Conservation (phyloP, 2,113 vertebrate genomes). For the Phainopepla nitens region DNA sequence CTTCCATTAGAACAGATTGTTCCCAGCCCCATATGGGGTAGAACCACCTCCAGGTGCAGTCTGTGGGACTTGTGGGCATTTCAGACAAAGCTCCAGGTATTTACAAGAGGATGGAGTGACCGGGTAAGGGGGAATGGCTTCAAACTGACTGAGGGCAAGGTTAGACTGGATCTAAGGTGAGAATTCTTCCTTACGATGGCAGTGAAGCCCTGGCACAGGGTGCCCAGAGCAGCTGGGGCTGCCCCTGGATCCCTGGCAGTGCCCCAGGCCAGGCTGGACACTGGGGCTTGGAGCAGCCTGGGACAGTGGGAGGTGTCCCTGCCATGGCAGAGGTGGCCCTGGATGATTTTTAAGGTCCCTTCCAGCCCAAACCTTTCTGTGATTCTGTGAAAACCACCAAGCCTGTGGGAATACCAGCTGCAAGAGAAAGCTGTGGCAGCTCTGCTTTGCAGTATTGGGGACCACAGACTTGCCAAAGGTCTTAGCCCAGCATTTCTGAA, state of each 20-base stretch:
- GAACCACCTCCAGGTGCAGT: neutral
- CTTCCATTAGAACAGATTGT: neutral
- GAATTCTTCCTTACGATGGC: neutral
- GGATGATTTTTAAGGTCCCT: fast-evolving
- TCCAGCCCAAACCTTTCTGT: fast-evolving
- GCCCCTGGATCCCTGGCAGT: neutral
- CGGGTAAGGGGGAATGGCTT: neutral
- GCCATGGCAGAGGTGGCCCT: neutral
- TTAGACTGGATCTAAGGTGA: neutral
- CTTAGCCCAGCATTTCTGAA: neutral
- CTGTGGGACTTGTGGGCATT: neutral
- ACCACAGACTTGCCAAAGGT: neutral
- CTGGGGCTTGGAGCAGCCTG: neutral
- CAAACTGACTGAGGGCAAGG: neutral
- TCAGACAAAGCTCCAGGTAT: neutral
- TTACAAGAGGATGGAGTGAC: neutral
- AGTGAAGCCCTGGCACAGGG: neutral
- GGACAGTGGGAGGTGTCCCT: neutral
- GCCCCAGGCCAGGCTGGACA: neutral
- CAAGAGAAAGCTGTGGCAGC: neutral
- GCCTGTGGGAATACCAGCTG: neutral
- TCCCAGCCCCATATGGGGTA: neutral
- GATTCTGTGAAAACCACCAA: neutral
- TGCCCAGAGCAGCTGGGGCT: neutral
- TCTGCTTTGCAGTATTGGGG: neutral